Conservation (phyloP, 2,888 invertebrate species). For the Zele albiditarsus region DNA sequence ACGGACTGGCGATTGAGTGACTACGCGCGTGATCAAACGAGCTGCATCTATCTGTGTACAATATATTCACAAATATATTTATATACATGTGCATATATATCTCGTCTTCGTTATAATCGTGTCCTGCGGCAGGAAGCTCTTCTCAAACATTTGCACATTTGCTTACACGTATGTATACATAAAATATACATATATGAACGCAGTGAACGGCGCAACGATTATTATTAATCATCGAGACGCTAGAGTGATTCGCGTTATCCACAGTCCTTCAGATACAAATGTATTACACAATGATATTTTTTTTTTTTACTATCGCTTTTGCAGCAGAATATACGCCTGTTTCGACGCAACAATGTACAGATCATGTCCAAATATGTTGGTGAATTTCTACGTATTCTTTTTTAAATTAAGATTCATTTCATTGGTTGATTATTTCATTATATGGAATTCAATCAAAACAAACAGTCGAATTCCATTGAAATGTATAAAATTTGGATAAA, state of each 20-base stretch:
- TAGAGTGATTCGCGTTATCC: constrained; percentile 43
- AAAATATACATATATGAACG: constrained; percentile 11
- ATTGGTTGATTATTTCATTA: no score
- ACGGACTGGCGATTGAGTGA: constrained; percentile 17
- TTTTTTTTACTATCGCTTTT: constrained; percentile 45
- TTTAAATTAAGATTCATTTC: no score
- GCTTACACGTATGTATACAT: not conserved
- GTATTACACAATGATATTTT: constrained; percentile 44
- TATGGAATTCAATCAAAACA: no score
- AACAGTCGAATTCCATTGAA: no score
- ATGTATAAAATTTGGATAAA: no score
- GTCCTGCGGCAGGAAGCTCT: constrained; percentile 5
- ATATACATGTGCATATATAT: no score
- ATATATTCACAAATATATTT: not conserved
- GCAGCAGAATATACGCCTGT: not conserved
- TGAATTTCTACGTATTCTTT: no score
- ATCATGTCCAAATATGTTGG: no score
- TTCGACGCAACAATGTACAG: not conserved
- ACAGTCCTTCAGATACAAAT: constrained; percentile 27
- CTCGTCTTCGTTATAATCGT: not conserved
- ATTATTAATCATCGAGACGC: constrained; percentile 47
- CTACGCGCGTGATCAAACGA: constrained; percentile 31
- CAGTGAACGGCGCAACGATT: constrained; percentile 39
- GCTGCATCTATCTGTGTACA: not conserved
- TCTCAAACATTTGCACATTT: not conserved